Base-by-base conservation (phyloP, 2,888 invertebrate species). In the Aporophyla lueneburgensis region DNA sequence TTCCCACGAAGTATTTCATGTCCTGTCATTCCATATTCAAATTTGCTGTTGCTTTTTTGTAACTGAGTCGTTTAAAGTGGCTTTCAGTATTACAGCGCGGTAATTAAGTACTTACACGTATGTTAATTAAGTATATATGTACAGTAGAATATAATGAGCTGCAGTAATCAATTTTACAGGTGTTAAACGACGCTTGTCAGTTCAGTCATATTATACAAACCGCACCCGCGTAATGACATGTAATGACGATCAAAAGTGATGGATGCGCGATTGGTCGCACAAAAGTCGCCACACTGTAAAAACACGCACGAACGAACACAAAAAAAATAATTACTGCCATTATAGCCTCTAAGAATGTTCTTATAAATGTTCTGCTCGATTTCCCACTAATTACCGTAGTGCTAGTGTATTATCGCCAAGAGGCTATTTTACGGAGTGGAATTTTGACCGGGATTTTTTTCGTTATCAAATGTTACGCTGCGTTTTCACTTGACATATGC, bases 131-230 rank as follows among this genome's bases (percentile, higher is more conserved):
- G 33, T 65, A 63, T 68, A 21, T 3, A 51, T 16, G 51, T 33
- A 40, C 40, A 54, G 5, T 43, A 59, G 19, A 68, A 53, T 81
- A 72, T 72, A 81, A 77, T 73, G 69, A 69, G 81, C 40, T 16
- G 59, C 68, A 56, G 27, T 82, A 69, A 80, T 71, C 76, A 59
- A 80, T 71, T 76, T 58, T 53, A 74, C 51, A 83, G 71, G 72
- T 83, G 83, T 72, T 82, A 80, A 83, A 83, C 80, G 80, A 73
- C n/a, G 72, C 63, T 68, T 80, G 76, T 68, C 80, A 73, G 54
- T 67, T 67, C 58, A 67, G 33, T 80, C 53, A 59, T 72, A 54
- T 65, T 70, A 67, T 71, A 49, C 59, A 63, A 63, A 80, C 40
- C 68, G 68, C 71, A 58, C 40, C 59, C 53, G 71, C 73, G 49